phyloP scores from a whole-genome alignment of 2,888 invertebrate species.

The Sialis fuliginosa region DNA sequence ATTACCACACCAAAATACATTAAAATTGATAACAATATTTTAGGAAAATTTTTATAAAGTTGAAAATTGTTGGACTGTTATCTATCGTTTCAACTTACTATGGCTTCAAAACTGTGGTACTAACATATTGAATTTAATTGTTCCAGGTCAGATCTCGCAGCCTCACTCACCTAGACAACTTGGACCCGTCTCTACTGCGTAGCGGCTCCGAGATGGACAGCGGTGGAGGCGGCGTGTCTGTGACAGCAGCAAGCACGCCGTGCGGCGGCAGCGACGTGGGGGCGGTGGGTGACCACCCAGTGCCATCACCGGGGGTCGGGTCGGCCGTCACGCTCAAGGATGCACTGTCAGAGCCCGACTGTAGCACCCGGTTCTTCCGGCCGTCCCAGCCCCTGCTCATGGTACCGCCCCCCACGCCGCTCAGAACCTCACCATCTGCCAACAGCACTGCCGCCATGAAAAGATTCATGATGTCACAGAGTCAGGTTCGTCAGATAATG shows the following conservation, averaged over 20 bases:
- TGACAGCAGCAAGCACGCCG: no score
- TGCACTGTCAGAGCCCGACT: constrained; percentile 25
- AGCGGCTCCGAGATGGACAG: constrained; percentile 4
- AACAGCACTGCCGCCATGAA: constrained; percentile 12
- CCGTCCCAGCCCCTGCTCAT: background rate
- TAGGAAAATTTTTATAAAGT: no score
- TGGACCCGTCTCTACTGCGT: constrained; percentile 29
- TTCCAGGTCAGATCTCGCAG: constrained; percentile 54
- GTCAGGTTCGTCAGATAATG: constrained; percentile 27
- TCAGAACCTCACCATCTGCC: constrained; percentile 18
- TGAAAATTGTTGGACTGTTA: no score
- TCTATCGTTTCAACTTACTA: no score
- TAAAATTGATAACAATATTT: no score
- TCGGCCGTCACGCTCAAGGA: constrained; percentile 21
- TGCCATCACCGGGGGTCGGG: constrained; percentile 20
- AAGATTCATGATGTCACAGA: constrained; percentile 37
- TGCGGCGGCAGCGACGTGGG: background rate
- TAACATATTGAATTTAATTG: background rate
- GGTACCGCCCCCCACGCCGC: constrained; percentile 17
- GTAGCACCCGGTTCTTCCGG: constrained; percentile 11
- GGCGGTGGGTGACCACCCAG: constrained; percentile 6
- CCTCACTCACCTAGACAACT: constrained; percentile 50
- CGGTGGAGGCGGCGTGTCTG: background rate
- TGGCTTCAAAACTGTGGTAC: background rate
- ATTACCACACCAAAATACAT: no score